Percentiles rank a stretch among this genome's conserved stretches.
phyloP scores from a whole-genome alignment of 2,113 vertebrate genomes.

The Falcunculus frontatus region DNA sequence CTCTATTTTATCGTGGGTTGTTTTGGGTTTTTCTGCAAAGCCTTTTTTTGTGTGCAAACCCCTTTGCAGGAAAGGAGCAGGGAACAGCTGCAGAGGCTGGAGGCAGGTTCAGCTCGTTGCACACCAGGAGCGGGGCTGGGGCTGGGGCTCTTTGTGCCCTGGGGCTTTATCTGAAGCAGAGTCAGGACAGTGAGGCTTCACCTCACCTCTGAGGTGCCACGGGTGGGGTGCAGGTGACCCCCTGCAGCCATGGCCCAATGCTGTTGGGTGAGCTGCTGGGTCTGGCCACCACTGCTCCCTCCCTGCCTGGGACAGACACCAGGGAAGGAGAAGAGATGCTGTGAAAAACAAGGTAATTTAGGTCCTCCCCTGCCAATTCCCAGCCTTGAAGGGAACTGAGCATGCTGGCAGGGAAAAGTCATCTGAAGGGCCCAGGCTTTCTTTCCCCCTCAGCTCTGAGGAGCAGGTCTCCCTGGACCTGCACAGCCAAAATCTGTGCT shows the following conservation, averaged over 20 bases:
- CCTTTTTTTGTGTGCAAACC: background rate
- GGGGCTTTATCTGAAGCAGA: background rate
- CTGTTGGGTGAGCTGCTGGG: background rate
- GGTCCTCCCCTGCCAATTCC: background rate
- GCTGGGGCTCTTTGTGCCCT: background rate
- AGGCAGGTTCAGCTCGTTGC: background rate
- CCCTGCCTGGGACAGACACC: background rate
- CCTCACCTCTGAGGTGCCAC: background rate
- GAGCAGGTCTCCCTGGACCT: background rate
- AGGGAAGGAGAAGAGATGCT: background rate
- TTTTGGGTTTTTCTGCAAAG: background rate
- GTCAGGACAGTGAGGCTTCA: fast-evolving
- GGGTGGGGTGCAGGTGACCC: background rate
- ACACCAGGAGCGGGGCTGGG: fast-evolving
- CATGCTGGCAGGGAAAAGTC: background rate
- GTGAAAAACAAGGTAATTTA: background rate
- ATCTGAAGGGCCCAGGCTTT: background rate
- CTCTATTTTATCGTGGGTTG: background rate
- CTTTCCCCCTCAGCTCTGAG: background rate
- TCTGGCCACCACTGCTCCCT: background rate
- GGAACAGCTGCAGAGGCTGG: background rate
- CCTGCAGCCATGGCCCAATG: fast-evolving
- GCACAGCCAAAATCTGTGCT: background rate
- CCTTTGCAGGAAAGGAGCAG: background rate
- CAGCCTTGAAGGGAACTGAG: background rate